These are phyloP conservation scores for Dolichoris vasculosae DNA, from an alignment of 1,140 invertebrate species.

Conservation along the genomic window DNA sequence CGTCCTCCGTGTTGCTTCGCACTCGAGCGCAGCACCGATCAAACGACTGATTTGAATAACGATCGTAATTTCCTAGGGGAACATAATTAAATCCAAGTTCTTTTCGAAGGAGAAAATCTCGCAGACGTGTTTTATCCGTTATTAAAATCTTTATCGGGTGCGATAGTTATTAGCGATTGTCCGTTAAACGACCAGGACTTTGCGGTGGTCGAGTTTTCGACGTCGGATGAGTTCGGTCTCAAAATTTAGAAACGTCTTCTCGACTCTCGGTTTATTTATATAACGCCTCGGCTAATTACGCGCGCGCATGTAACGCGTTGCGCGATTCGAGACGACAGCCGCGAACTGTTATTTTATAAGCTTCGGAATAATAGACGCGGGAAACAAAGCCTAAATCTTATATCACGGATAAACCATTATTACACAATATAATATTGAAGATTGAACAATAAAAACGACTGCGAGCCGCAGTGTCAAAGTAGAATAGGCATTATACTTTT, in stretches of 20 bases:
- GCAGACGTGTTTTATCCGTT: too few relatives aligned
- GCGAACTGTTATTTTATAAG: not conserved
- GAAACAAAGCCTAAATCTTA: conserved; percentile 18
- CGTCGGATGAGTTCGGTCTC: too few relatives aligned
- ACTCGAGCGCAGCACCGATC: too few relatives aligned
- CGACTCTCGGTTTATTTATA: not conserved
- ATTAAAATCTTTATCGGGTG: not conserved
- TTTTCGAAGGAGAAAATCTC: too few relatives aligned
- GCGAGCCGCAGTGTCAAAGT: not conserved
- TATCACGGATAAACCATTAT: not conserved
- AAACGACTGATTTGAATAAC: not conserved
- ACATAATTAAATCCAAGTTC: too few relatives aligned
- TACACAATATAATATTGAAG: conserved; percentile 45
- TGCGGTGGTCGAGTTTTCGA: not conserved
- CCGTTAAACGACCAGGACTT: too few relatives aligned
- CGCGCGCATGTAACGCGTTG: not conserved
- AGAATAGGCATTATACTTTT: conserved; percentile 38
- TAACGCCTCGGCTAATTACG: not conserved
- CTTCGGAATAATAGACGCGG: not conserved
- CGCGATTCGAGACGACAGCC: not conserved
- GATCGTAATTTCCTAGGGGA: not conserved
- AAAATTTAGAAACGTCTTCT: not conserved
- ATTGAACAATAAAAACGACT: conserved; percentile 35
- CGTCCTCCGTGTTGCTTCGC: not conserved
- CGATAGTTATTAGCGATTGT: not conserved